A percentile compares a stretch with the other conserved stretches of the same genome.
phyloP scores from a whole-genome alignment of 2,797 vertebrate species.

The Eptatretus atami region DNA sequence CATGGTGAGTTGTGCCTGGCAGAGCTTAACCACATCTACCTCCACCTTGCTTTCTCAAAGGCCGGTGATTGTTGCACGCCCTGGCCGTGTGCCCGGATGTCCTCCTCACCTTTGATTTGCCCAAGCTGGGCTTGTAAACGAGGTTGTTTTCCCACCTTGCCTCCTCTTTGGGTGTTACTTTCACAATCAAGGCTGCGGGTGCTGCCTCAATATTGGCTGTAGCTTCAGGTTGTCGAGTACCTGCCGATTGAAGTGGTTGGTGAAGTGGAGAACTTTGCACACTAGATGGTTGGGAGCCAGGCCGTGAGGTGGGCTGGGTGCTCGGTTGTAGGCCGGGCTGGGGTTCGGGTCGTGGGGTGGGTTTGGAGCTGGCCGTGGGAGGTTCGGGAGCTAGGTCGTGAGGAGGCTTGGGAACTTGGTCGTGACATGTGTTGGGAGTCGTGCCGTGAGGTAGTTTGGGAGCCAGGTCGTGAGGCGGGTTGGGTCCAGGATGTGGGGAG shows the following conservation, averaged over 20 bases:
- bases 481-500: neutral
- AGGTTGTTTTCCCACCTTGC: no score
- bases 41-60: no score
- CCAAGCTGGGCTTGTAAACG: no score
- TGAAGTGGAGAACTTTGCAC: neutral
- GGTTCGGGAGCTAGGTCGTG: no score
- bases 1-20: constrained; percentile 65
- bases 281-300: neutral
- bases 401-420: no score
- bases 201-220: no score
- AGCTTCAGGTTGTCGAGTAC: neutral
- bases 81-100: no score
- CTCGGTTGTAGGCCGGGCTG: neutral
- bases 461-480: neutral
- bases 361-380: no score
- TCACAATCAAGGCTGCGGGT: no score
- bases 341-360: neutral
- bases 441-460: neutral
- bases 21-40: constrained; percentile 40
- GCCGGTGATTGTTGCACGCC: no score
- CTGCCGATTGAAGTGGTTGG: neutral
- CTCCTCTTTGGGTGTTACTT: no score
- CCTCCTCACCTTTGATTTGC: no score
- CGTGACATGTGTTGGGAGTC: neutral
- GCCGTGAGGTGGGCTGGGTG: neutral